A percentile compares a stretch with the other conserved stretches of the same genome.
Conservation (phyloP, 2,113 vertebrate genomes). For the Amazona guildingii region DNA sequence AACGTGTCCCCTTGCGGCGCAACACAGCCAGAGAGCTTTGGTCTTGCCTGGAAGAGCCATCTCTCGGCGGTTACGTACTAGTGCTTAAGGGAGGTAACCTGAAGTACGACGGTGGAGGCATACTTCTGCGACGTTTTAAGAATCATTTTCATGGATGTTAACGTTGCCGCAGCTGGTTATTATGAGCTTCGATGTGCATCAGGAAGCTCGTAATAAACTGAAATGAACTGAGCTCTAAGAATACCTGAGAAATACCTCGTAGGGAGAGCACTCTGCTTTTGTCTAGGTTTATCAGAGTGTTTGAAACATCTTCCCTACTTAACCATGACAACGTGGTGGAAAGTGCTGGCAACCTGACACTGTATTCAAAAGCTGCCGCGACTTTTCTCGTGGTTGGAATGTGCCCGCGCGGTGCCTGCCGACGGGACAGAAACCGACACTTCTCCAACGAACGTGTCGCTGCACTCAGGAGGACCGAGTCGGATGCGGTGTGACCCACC, state of each 20-base stretch:
- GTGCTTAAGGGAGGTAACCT: no score
- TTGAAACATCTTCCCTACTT: fast-evolving
- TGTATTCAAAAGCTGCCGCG: neutral
- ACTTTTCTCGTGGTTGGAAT: neutral
- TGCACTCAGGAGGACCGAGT: neutral
- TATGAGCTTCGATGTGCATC: neutral
- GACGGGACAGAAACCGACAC: neutral
- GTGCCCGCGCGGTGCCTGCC: neutral
- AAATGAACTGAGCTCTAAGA: neutral
- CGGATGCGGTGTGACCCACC: no score
- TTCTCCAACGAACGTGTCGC: no score
- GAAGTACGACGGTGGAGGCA: neutral
- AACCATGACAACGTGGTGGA: neutral
- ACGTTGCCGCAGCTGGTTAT: neutral
- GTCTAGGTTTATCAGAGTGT: neutral
- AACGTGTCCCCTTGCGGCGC: neutral
- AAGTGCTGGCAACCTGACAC: neutral
- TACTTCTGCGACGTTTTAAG: neutral
- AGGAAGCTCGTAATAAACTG: neutral
- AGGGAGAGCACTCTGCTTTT: neutral
- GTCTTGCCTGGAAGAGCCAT: neutral
- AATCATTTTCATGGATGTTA: no score
- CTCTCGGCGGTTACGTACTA: no score
- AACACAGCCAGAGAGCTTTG: neutral
- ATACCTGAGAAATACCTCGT: neutral